Evolutionary conservation across 2,888 invertebrate species (phyloP).

Genomic region (Tubulanus polymorphus): DNA sequence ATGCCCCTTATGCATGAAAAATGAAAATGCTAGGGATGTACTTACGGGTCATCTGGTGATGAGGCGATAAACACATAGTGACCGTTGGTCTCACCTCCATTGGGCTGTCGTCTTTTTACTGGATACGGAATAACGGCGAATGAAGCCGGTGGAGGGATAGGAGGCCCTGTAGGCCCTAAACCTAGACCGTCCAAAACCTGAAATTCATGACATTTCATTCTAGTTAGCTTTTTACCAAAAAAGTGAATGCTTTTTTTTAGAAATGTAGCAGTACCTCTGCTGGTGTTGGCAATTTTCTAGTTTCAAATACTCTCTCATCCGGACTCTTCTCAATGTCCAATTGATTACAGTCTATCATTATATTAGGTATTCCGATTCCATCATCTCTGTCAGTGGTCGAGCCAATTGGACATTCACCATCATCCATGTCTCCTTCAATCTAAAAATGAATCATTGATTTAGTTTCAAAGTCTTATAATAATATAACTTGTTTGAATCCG

Average conservation of each 20-base stretch:
- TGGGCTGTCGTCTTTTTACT: constrained; percentile 47
- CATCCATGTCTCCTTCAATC: constrained; percentile 22
- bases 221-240: neutral
- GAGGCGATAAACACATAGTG: constrained; percentile 50
- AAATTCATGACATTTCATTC: constrained; percentile 2
- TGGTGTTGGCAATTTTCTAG: constrained; percentile 32
- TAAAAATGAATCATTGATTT: too few relatives aligned
- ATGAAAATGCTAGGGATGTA: too few relatives aligned
- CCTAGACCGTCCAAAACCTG: constrained; percentile 53
- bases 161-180: constrained; percentile 50
- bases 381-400: constrained; percentile 31
- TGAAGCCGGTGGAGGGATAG: constrained; percentile 50
- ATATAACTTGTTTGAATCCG: too few relatives aligned
- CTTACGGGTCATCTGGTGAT: constrained; percentile 51
- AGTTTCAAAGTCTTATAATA: too few relatives aligned
- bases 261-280: constrained; percentile 30
- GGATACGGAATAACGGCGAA: constrained; percentile 53
- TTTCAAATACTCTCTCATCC: constrained; percentile 21
- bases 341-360: constrained; percentile 44
- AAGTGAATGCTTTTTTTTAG: neutral
- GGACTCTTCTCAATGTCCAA: constrained; percentile 24
- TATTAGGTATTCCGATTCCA: constrained; percentile 43
- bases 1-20: too few relatives aligned
- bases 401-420: constrained; percentile 27
- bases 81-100: constrained; percentile 44